These are phyloP conservation scores for Lysandra coridon DNA, from an alignment of 2,888 invertebrate species.

Conservation along the genomic window DNA sequence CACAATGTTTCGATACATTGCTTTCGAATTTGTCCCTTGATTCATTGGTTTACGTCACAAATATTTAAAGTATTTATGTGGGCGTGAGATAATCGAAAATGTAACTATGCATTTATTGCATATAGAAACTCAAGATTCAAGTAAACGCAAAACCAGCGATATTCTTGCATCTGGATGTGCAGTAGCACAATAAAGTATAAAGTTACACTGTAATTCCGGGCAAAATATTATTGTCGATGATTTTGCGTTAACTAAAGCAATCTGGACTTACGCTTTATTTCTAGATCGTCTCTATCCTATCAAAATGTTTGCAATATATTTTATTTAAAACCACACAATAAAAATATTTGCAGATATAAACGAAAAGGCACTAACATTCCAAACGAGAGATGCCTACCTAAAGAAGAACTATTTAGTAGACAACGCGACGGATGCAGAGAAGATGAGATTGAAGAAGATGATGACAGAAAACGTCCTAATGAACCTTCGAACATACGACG, in stretches of 20 bases:
- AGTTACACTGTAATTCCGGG: no score
- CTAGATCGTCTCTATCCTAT: no score
- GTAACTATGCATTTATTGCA: not conserved
- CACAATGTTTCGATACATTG: conserved; percentile 1
- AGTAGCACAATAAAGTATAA: no score
- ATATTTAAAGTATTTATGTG: not conserved
- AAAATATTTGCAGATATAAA: conserved; percentile 86
- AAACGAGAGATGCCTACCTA: conserved; percentile 88
- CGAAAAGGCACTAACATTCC: conserved; percentile 92
- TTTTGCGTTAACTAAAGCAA: no score
- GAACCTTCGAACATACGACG: conserved; percentile 93
- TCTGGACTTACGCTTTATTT: no score
- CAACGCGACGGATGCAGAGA: conserved; percentile 82
- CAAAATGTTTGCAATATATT: no score
- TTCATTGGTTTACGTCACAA: not conserved
- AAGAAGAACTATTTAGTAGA: conserved; percentile 90
- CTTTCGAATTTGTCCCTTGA: not conserved
- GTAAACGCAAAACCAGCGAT: no score
- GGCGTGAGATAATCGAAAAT: not conserved
- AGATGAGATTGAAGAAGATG: conserved; percentile 85
- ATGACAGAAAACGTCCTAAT: conserved; percentile 90
- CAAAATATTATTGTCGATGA: no score
- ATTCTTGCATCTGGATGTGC: no score
- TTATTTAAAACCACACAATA: not conserved
- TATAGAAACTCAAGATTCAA: not conserved